Base-by-base conservation (phyloP, 2,113 vertebrate genomes). In the Alectura lathami region DNA sequence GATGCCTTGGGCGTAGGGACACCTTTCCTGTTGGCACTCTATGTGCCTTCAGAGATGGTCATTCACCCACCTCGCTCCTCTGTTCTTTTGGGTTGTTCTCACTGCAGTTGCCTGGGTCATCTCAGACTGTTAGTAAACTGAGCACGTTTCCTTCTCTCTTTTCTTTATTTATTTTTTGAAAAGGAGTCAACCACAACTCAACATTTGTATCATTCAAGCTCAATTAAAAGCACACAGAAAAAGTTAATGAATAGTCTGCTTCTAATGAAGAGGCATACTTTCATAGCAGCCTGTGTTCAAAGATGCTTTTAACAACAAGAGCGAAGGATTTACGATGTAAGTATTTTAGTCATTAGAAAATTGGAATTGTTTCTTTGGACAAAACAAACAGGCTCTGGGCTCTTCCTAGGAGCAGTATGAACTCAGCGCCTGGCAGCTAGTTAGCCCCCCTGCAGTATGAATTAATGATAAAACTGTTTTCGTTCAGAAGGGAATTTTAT, bases 401-500 rank as follows among this genome's bases (percentile, higher is more conserved):
- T 96, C 91, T 93, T 96, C 92, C 86, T 78, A 82, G 53, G 69
- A 96, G 93, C 89, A 60, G 56, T 76, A 91, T 92, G 78, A 93
- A 79, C 92, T 89, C 89, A 66, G 92, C 6, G 34, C 83, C 83
- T 93, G 96, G 95, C 94, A 86, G 83, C 18, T 20, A 92, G 92
- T 81, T 88, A 75, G 90, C 76, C 79, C 81, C 86, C 85, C 85
- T 94, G 89, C 94, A 81, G 94, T 38, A 95, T 89, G 92, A 96
- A 97, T 97, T 97, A 97, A 97, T 97, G 92, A 97, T 96, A 94
- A 95, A 92, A 96, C 88, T 91, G 95, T 94, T 94, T 94, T 96
- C 54, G 14, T 93, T 88, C 90, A 94, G 90, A 94, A 75, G 95
- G 93, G 89, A 96, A 95, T 94, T 94, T 96, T 93, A 96, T 96